Base-by-base conservation (phyloP, 2,888 invertebrate genomes). In the Heliconius ismenius region DNA sequence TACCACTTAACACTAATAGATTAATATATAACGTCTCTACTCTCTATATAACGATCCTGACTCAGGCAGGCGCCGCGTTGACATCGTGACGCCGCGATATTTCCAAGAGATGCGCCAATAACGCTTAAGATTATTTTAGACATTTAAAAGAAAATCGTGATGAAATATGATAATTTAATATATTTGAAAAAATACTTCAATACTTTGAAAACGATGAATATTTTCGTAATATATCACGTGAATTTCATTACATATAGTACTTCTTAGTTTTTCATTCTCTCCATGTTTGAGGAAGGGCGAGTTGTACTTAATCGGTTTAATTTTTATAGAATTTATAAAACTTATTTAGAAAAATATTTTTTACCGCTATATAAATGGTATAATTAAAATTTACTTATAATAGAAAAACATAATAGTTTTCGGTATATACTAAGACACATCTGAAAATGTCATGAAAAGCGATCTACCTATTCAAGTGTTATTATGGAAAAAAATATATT, bases 1-100 rank as follows among this genome's bases (percentile, higher is more conserved):
- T 39, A 39, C 3, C 67, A 21, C 24, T 39, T 39, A 24, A 39
- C 18, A 24, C 67, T 36, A 36, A 54, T 18, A 49, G 13, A 28
- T 28, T 54, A 69, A 69, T 54, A 54, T 21, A 69, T 69, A 69
- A 69, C 28, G n/a, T 11, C 54, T 69, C 26, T 58, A 58, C 32
- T 11, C 54, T 69, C 26, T 58, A 58, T 58, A 70, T 70, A 24
- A 70, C n/a, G 54, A n/a, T 28, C 28, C 32, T 70, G 70, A 70
- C 70, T 70, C 70, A 70, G 13, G 70, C 70, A 70, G 54, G 70
- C 70, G 70, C 70, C 70, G 32, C 70, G 70, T 70, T 70, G 70
- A 70, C 70, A 70, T 36, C 62, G 18, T 73, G 72, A 73, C 62
- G 60, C 39, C 60, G 62, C 62, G 24, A 36, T 60, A 73, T 73